Percentiles rank a stretch among this genome's conserved stretches.
Evolutionary conservation across 2,113 vertebrate genomes (phyloP).

Genomic region (Trichomycterus rosablanca): DNA sequence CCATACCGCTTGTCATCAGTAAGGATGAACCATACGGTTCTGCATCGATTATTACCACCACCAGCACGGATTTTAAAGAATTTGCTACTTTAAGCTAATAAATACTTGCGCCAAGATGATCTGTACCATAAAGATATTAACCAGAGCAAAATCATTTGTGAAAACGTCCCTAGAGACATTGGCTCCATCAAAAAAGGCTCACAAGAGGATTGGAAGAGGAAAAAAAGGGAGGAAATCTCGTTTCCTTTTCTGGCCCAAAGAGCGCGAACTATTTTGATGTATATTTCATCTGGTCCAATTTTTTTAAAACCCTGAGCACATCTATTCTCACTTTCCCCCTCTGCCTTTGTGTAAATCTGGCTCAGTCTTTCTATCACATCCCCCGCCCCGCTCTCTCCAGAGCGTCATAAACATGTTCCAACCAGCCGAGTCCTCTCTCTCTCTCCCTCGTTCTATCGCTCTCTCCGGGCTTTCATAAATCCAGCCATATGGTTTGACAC

Average conservation of each 20-base stretch:
- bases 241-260: conserved; percentile 37
- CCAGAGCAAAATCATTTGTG: conserved; percentile 25
- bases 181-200: conserved; percentile 26
- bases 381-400: conserved; percentile 22
- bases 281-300: conserved; percentile 46
- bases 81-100: background rate
- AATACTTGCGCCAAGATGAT: conserved; percentile 3
- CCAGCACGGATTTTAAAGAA: background rate
- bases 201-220: conserved; percentile 8
- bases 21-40: background rate
- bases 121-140: conserved; percentile 23
- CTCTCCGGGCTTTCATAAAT: conserved; percentile 47
- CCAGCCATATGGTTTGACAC: conserved; percentile 41
- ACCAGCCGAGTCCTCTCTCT: conserved; percentile 21
- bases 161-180: conserved; percentile 24
- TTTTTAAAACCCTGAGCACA: conserved; percentile 32
- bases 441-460: background rate
- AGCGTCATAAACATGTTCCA: conserved; percentile 45
- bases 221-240: conserved; percentile 32
- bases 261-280: conserved; percentile 46
- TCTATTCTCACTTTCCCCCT: conserved; percentile 32
- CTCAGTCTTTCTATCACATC: conserved; percentile 13
- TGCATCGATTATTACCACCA: background rate
- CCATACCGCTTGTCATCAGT: background rate
- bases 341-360: conserved; percentile 16